These are phyloP conservation scores for Cryptus armator DNA, from an alignment of 2,888 invertebrate genomes.

Conservation along the genomic window DNA sequence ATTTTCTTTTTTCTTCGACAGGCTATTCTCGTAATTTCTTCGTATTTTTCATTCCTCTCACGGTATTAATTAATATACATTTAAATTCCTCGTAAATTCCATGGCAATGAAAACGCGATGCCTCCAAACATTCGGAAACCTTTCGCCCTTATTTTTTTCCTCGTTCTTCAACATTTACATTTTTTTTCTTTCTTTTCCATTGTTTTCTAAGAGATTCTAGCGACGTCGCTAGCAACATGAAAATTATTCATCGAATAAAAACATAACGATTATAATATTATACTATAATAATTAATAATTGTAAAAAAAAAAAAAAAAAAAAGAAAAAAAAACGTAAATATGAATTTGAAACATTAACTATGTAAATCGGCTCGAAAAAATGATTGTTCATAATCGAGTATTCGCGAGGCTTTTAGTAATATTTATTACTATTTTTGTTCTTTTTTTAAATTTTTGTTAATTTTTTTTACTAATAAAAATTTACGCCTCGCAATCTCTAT, in stretches of 20 bases:
- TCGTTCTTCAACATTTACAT: constrained; percentile 25
- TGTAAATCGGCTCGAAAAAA: constrained; percentile 33
- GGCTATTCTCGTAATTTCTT: constrained; percentile 32
- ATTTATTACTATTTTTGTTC: not conserved
- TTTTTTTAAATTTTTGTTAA: not conserved
- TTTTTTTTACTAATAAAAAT: constrained; percentile 29
- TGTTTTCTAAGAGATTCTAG: constrained; percentile 61
- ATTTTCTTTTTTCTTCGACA: constrained; percentile 51
- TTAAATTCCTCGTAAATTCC: constrained; percentile 56
- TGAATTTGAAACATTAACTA: constrained; percentile 25
- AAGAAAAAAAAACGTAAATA: constrained; percentile 35
- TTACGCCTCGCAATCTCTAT: constrained; percentile 78
- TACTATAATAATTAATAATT: constrained; percentile 21
- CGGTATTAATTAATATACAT: constrained; percentile 10
- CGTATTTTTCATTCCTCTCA: constrained; percentile 5
- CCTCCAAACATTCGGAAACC: constrained; percentile 12
- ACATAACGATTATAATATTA: constrained; percentile 57
- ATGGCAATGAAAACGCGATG: constrained; percentile 41
- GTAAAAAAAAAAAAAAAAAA: constrained; percentile 12
- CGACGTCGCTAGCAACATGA: constrained; percentile 60
- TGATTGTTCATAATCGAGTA: constrained; percentile 46
- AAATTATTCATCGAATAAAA: constrained; percentile 62
- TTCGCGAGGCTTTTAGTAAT: constrained; percentile 23
- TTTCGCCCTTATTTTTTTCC: constrained; percentile 21
- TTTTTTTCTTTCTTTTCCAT: constrained; percentile 24